phyloP scores from a whole-genome alignment of 2,113 vertebrate species.

The Ptilonorhynchus violaceus region DNA sequence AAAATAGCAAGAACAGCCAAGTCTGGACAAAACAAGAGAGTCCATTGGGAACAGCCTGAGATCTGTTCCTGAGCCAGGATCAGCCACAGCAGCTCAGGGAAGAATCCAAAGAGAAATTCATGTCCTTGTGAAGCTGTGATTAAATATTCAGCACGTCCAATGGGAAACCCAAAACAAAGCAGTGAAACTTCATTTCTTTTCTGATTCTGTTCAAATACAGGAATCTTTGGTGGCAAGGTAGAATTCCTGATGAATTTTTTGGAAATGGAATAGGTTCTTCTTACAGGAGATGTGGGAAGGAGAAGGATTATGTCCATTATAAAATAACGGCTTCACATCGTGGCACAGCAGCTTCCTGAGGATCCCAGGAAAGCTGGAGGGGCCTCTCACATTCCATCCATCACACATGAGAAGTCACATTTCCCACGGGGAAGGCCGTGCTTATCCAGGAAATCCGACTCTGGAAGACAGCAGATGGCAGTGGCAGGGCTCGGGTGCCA shows the following conservation, averaged over 20 bases:
- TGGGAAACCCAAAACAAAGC: background rate
- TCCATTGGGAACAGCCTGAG: background rate
- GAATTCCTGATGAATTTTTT: background rate
- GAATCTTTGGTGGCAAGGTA: background rate
- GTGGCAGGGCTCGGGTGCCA: background rate
- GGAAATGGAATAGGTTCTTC: background rate
- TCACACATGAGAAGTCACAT: background rate
- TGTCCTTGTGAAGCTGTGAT: background rate
- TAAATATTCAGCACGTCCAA: background rate
- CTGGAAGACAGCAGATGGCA: conserved; percentile 16
- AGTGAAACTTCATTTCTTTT: background rate
- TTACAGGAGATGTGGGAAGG: background rate
- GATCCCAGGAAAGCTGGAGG: background rate
- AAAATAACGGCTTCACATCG: background rate
- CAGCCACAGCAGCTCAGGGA: background rate
- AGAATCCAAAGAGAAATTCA: background rate
- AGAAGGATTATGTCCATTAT: background rate
- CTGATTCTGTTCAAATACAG: background rate
- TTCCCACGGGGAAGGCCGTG: background rate
- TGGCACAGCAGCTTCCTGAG: background rate
- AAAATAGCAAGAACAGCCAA: background rate
- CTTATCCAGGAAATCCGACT: background rate
- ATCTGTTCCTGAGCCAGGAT: background rate
- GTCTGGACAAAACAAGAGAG: background rate
- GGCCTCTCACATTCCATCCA: fast-evolving